A percentile compares a stretch with the other conserved stretches of the same genome.
Evolutionary conservation across 2,888 invertebrate species (phyloP).

Genomic region (Volucella zonaria): DNA sequence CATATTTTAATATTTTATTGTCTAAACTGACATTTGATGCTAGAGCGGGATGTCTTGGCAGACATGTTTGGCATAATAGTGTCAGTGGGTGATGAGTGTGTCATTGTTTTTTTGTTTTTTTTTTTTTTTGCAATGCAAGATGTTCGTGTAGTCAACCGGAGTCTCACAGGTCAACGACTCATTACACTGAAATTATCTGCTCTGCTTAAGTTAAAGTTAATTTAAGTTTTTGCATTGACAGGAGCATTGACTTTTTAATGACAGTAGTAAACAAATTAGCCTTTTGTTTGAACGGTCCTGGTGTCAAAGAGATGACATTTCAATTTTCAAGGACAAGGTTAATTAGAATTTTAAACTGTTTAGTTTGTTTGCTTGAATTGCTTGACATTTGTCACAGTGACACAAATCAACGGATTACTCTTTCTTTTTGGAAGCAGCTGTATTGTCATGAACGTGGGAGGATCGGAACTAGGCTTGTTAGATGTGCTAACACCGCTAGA

Average conservation of each 20-base stretch:
- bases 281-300: not conserved
- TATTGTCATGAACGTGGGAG: too few relatives aligned
- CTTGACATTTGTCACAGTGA: too few relatives aligned
- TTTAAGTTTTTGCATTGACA: conserved; percentile 4
- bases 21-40: conserved; percentile 21
- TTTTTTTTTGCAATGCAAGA: conserved; percentile 22
- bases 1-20: conserved; percentile 40
- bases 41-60: not conserved
- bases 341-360: not conserved
- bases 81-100: conserved; percentile 47
- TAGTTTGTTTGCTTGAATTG: too few relatives aligned
- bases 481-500: too few relatives aligned
- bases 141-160: conserved; percentile 35
- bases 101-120: not conserved
- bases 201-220: conserved; percentile 8
- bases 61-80: conserved; percentile 32
- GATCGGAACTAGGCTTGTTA: too few relatives aligned
- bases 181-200: conserved; percentile 18
- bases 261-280: conserved; percentile 1
- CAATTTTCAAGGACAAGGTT: not conserved
- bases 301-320: conserved; percentile 4
- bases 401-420: too few relatives aligned
- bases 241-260: conserved; percentile 37
- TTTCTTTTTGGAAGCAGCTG: too few relatives aligned
- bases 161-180: conserved; percentile 9